Evolutionary conservation across 1,140 invertebrate species (phyloP), one percentile per base, ranked within the genome.

Genomic region (Leptoteleia sp.): DNA sequence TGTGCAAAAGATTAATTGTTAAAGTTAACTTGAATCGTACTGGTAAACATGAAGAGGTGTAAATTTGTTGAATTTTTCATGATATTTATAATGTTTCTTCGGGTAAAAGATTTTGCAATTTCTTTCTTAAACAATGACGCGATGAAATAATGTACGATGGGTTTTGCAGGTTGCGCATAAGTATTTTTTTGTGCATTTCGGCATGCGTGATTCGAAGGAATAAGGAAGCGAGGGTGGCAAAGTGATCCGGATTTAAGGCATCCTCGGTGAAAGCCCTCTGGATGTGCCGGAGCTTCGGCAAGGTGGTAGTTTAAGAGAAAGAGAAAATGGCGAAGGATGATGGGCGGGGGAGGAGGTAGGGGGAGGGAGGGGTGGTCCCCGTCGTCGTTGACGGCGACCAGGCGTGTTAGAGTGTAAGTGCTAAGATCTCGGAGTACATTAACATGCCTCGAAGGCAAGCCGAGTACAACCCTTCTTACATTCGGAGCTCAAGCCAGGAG

Each of bases 381-480:
- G 45, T 73, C 55, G 27, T 78, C 79, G 70, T 75, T 71, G 79
- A 70, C 68, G 68, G 48, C 77, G 78, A 72, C 76, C 81, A 73
- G 79, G 86, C 86, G 88, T 88, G 87, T 88, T 86, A 72, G 88
- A 89, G 88, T 89, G 88, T 89, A 89, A 89, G 88, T 89, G 88
- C 88, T 89, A 89, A 89, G 88, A 89, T 89, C 87, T 88, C 64
- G 76, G 85, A 89, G 88, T 89, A 87, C 88, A 89, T 89, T 89
- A 89, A 89, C 88, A 89, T 89, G 88, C 87, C 88, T 84, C 65
- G 79, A 78, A 89, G 88, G 87, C 87, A 85, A 85, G 84, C 84
- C 83, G 86, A 83, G 83, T 89, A 89, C 87, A 89, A 89, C 88
- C 88, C 89, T 90, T 90, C 89, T 90, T 90, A 90, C 88, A 87